phyloP scores from a whole-genome alignment of 2,113 vertebrate species.

The Nycticebus coucang region DNA sequence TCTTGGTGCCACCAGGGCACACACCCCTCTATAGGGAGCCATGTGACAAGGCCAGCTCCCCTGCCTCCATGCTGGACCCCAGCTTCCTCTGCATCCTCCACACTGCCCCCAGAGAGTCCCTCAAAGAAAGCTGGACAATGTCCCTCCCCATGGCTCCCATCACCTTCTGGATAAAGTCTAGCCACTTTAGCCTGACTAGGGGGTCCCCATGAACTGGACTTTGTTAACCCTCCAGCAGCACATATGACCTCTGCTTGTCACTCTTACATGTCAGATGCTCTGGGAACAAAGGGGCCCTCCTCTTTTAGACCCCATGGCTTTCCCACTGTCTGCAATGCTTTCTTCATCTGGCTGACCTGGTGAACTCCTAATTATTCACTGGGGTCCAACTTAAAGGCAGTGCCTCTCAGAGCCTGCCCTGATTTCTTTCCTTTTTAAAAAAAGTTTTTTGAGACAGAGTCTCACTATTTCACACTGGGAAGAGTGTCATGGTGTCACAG shows the following conservation, averaged over 20 bases:
- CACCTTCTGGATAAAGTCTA: background rate
- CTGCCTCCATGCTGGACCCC: background rate
- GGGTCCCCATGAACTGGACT: background rate
- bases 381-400: background rate
- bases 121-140: rapidly evolving
- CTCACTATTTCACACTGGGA: no score
- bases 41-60: rapidly evolving
- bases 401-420: background rate
- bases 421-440: no score
- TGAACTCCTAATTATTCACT: background rate
- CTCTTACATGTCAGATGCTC: no score
- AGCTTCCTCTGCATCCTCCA: background rate
- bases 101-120: background rate
- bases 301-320: background rate
- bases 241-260: background rate
- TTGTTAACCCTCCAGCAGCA: background rate
- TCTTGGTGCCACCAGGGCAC: rapidly evolving
- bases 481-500: no score
- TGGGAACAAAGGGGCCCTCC: background rate
- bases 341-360: background rate
- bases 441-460: no score
- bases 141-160: background rate
- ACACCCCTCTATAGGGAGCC: background rate
- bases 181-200: background rate
- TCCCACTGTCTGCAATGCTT: background rate